Percentiles rank a stretch among this genome's conserved stretches.
Evolutionary conservation across 2,113 vertebrate genomes (phyloP).

Genomic region (Oryzias celebensis): DNA sequence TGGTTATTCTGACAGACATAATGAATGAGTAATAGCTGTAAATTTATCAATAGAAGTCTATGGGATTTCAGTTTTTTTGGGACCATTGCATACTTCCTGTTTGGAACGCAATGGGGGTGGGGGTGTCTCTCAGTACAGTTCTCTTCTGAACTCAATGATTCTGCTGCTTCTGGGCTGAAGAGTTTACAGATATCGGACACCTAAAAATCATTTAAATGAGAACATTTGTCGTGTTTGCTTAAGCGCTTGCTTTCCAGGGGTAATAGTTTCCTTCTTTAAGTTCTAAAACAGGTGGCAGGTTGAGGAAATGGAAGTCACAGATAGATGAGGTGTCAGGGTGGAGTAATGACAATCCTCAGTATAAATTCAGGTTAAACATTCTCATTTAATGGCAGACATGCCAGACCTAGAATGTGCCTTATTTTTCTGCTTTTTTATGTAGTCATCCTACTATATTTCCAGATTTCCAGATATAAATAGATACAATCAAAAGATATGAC

Average conservation of each 20-base stretch:
- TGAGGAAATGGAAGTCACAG: slow-evolving; percentile 35
- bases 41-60: too few species aligned
- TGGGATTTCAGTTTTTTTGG: too few species aligned
- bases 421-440: slow-evolving; percentile 25
- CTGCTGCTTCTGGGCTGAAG: slow-evolving; percentile 3
- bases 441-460: not conserved
- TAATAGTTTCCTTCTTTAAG: slow-evolving; percentile 26
- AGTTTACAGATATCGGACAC: slow-evolving; percentile 1
- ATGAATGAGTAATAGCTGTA: too few species aligned
- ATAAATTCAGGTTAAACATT: slow-evolving; percentile 59
- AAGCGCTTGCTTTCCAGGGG: slow-evolving; percentile 27
- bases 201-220: not conserved
- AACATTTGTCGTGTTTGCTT: not conserved
- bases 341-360: slow-evolving; percentile 59
- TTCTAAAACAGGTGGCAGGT: slow-evolving; percentile 45
- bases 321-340: slow-evolving; percentile 49
- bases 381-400: slow-evolving; percentile 64
- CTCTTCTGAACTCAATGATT: not conserved
- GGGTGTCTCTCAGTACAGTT: too few species aligned
- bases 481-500: not conserved
- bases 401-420: slow-evolving; percentile 38
- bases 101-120: too few species aligned
- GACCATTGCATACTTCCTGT: too few species aligned
- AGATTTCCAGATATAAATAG: not conserved
- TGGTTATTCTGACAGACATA: too few species aligned